A percentile compares a stretch with the other conserved stretches of the same genome.
These are phyloP conservation scores for Rhyacophila evoluta DNA, from an alignment of 2,888 invertebrate species.

Conservation along the genomic window DNA sequence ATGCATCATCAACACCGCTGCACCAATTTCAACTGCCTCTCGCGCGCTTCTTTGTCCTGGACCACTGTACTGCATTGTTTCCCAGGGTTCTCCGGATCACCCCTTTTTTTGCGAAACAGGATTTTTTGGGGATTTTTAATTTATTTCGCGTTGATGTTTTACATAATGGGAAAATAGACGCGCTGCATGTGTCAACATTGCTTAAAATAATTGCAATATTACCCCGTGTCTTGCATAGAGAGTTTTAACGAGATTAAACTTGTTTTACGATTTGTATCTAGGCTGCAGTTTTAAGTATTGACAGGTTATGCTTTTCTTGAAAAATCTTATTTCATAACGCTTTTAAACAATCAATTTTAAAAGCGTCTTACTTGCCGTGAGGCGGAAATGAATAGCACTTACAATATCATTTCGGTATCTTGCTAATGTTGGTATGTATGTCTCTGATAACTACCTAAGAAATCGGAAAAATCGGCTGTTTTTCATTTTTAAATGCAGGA, in stretches of 20 bases:
- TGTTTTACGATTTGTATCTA: too few relatives aligned
- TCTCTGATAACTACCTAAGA: too few relatives aligned
- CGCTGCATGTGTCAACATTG: background rate
- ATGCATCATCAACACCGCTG: background rate
- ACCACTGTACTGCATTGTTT: slow-evolving; percentile 1
- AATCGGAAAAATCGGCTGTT: too few relatives aligned
- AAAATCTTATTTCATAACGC: background rate
- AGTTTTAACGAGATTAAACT: too few relatives aligned
- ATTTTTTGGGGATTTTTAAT: background rate
- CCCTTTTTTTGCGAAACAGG: background rate
- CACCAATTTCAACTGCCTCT: slow-evolving; percentile 19
- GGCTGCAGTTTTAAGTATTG: too few relatives aligned
- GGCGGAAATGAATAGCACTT: background rate
- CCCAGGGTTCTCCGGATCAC: slow-evolving; percentile 5
- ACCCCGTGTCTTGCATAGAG: background rate
- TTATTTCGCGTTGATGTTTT: slow-evolving; percentile 1
- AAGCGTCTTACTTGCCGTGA: background rate
- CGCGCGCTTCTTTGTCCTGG: background rate
- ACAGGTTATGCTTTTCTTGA: background rate
- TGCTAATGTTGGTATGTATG: too few relatives aligned
- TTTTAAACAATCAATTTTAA: background rate
- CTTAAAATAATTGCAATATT: background rate
- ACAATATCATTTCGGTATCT: too few relatives aligned
- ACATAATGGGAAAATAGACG: background rate
- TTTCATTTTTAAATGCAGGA: too few relatives aligned